These are phyloP conservation scores for Thamnophis elegans DNA, from an alignment of 2,797 vertebrate genomes.

Conservation along the genomic window DNA sequence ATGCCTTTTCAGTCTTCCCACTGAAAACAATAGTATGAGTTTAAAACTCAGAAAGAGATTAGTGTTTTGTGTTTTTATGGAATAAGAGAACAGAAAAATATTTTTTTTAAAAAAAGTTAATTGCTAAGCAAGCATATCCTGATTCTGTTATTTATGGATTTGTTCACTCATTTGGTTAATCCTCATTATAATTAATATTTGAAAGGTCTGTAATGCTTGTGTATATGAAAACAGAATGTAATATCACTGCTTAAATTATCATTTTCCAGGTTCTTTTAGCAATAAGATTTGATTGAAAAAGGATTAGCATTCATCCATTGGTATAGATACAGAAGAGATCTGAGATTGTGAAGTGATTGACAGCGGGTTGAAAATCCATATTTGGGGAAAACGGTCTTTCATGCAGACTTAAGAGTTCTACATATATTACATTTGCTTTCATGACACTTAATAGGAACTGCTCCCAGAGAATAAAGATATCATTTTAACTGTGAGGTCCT, in stretches of 20 bases:
- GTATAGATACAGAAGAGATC: background rate
- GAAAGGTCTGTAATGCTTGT: background rate
- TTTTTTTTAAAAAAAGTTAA: background rate
- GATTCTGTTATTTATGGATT: background rate
- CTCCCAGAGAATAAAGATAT: background rate
- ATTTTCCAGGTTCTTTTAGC: background rate
- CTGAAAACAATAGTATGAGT: background rate
- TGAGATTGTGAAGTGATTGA: background rate
- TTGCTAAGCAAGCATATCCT: background rate
- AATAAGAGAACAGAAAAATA: background rate
- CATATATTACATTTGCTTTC: slow-evolving; percentile 9
- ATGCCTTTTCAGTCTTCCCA: background rate
- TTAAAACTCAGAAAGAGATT: background rate
- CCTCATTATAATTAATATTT: background rate
- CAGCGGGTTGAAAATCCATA: background rate
- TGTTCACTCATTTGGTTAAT: background rate
- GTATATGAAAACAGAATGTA: background rate
- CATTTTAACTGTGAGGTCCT: background rate
- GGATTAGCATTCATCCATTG: background rate
- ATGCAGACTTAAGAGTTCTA: background rate
- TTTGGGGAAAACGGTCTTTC: background rate
- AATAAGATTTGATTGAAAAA: background rate
- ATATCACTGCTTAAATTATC: background rate
- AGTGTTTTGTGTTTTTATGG: background rate
- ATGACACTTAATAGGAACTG: background rate